Base-by-base conservation (phyloP, 2,113 vertebrate species). In the Phrynosoma blainvillii region DNA sequence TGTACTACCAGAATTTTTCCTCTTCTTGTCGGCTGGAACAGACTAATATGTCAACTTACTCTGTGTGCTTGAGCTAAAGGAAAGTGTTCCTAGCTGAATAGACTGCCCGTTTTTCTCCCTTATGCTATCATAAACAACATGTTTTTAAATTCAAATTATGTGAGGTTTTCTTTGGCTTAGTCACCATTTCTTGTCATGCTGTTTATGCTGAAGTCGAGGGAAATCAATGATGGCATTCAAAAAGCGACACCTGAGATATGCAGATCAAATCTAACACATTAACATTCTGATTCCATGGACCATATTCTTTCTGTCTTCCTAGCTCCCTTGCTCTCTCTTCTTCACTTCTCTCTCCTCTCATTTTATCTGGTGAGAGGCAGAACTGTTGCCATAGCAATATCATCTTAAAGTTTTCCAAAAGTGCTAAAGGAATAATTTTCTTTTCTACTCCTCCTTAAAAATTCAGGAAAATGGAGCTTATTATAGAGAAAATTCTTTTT, bases 321-420 rank as follows among this genome's bases (percentile, higher is more conserved):
- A 12, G 1, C 11, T 2, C 73, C 16, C 32, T 83, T 82, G 92
- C 88, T 62, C 73, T 47, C 56, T 90, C 75, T 83, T 93, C 89
- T 79, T 27, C 47, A 4, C 47, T 47, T 9, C 84, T 68, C 73
- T 85, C 79, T 83, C 89, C 14, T 4, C 78, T 62, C 59, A 89
- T 89, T 93, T 88, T 65, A 84, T 66, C 81, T 92, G 91, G 92
- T 94, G 95, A 92, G 90, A 71, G 27, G 42, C 84, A 94, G 94
- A 96, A 90, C 94, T 83, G 96, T 97, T 97, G 95, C 97, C 96
- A 97, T 97, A 95, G 96, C 91, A 94, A 97, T 96, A 96, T 96
- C 96, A 96, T 97, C 96, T 96, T 93, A 93, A 97, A 96, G 94
- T 96, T 97, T 97, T 97, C 95, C 96, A 97, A 94, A 95, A 96